A percentile compares a stretch with the other conserved stretches of the same genome.
These are phyloP conservation scores for Nasua narica DNA, from an alignment of 2,797 vertebrate genomes.

Conservation along the genomic window DNA sequence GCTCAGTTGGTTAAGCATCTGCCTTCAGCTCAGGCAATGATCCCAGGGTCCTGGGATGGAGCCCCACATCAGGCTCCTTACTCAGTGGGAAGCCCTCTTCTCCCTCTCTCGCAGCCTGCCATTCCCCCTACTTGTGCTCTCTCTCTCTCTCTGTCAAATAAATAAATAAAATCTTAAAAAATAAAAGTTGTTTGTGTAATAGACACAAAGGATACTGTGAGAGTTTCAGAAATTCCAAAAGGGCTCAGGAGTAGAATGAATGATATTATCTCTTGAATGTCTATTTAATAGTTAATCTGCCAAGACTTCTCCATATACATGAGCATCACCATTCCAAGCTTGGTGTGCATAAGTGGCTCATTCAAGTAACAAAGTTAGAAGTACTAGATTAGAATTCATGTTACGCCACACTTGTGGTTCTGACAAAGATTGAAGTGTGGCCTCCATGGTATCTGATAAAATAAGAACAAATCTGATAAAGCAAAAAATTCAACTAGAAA, in stretches of 20 bases:
- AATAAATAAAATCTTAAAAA: no score
- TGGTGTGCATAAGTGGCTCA: not conserved
- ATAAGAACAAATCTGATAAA: not conserved
- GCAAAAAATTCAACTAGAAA: not conserved
- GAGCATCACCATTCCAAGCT: not conserved
- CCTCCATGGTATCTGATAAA: not conserved
- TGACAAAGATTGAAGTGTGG: not conserved
- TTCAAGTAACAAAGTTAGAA: not conserved
- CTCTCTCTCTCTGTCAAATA: no score
- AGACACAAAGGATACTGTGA: not conserved
- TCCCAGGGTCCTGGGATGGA: no score
- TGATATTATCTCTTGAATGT: not conserved
- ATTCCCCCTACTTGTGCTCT: no score
- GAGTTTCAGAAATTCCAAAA: not conserved
- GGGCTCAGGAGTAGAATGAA: not conserved
- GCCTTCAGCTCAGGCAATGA: no score
- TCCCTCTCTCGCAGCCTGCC: no score
- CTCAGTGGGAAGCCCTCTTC: no score
- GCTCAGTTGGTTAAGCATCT: no score
- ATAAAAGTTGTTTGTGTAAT: not conserved
- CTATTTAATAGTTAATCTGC: not conserved
- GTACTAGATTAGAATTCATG: not conserved
- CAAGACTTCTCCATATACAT: not conserved
- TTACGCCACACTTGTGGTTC: not conserved
- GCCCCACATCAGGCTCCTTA: no score